These are phyloP conservation scores for Neoniphon sammara DNA, from an alignment of 2,797 vertebrate genomes.

Conservation along the genomic window DNA sequence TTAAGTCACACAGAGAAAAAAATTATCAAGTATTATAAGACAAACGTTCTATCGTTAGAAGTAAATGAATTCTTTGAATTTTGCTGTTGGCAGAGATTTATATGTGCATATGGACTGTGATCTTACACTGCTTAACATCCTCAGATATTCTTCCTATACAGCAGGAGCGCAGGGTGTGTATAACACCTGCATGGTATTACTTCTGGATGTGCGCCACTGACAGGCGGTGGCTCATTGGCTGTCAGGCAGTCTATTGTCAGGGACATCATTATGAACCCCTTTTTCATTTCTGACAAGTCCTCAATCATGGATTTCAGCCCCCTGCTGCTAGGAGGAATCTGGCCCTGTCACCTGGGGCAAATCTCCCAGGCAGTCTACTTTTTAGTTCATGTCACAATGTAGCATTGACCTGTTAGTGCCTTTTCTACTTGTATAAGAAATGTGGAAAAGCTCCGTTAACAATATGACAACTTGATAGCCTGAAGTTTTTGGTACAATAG, in stretches of 20 bases:
- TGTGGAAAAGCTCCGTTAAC: slow-evolving; percentile 42
- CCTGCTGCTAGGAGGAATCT: slow-evolving; percentile 57
- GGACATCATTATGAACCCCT: slow-evolving; percentile 75
- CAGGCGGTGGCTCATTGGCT: slow-evolving; percentile 71
- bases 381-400: slow-evolving; percentile 58
- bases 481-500: slow-evolving; percentile 9
- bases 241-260: slow-evolving; percentile 73
- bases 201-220: slow-evolving; percentile 56
- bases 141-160: slow-evolving; percentile 23
- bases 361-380: slow-evolving; percentile 54
- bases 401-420: slow-evolving; percentile 70
- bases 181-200: slow-evolving; percentile 33
- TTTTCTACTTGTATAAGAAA: slow-evolving; percentile 51
- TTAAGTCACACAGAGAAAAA: too few relatives aligned
- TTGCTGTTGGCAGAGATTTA: not conserved
- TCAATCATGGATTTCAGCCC: slow-evolving; percentile 68
- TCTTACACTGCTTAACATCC: not conserved
- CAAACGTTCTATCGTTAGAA: slow-evolving; percentile 11
- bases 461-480: slow-evolving; percentile 60
- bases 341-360: slow-evolving; percentile 74
- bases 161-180: slow-evolving; percentile 14
- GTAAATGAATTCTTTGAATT: slow-evolving; percentile 3
- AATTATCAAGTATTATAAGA: too few relatives aligned
- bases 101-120: not conserved
- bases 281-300: slow-evolving; percentile 71